A percentile compares a stretch with the other conserved stretches of the same genome.
These are phyloP conservation scores for Blastobasis lacticolella DNA, from an alignment of 2,888 invertebrate species.

Conservation along the genomic window DNA sequence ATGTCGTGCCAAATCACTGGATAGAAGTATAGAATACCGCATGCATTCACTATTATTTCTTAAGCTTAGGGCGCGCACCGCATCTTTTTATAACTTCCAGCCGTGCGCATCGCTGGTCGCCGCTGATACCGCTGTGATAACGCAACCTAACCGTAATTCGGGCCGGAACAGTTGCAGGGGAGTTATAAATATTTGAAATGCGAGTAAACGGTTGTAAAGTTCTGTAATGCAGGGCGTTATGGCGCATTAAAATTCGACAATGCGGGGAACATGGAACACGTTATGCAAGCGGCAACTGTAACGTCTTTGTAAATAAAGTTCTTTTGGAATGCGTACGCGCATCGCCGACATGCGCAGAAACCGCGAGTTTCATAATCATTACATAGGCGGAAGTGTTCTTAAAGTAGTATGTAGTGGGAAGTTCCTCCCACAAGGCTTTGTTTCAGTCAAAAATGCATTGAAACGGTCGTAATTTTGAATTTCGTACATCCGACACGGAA, in stretches of 20 bases:
- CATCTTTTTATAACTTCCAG: not conserved
- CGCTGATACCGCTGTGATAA: constrained; percentile 9
- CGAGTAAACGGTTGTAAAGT: not conserved
- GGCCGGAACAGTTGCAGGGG: constrained; percentile 27
- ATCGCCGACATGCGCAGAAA: not conserved
- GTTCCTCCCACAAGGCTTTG: not conserved
- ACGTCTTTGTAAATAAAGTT: constrained; percentile 5
- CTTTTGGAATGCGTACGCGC: constrained; percentile 6
- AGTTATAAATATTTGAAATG: constrained; percentile 1
- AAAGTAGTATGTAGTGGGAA: not conserved
- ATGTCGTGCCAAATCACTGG: constrained; percentile 30
- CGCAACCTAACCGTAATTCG: constrained; percentile 35
- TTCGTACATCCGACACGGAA: too few species aligned
- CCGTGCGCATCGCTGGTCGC: not conserved
- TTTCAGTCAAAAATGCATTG: not conserved
- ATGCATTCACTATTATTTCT: not conserved
- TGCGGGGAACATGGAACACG: constrained; percentile 11
- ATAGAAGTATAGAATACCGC: too few species aligned
- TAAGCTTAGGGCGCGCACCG: not conserved
- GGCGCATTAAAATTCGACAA: constrained; percentile 11
- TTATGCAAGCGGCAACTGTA: constrained; percentile 19
- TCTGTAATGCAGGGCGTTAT: constrained; percentile 7
- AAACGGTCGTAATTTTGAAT: too few species aligned
- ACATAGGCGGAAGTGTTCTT: constrained; percentile 6
- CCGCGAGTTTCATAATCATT: constrained; percentile 5